A percentile compares a stretch with the other conserved stretches of the same genome.
Evolutionary conservation across 2,113 vertebrate species (phyloP).

Genomic region (Odobenus rosmarus): DNA sequence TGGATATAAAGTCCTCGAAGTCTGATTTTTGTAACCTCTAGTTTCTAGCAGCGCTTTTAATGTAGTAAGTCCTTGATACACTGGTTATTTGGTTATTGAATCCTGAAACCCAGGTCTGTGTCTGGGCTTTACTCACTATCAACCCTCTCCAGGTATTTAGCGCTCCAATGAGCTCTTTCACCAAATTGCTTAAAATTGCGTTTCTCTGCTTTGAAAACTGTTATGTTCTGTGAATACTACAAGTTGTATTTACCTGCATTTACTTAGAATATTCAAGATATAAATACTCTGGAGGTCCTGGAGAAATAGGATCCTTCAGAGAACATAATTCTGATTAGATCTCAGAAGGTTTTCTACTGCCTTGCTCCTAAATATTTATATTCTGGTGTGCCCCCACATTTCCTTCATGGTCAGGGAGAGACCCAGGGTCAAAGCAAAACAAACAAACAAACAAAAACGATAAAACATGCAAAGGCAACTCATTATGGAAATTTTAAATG

Average conservation of each 20-base stretch:
- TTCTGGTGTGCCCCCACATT: background rate
- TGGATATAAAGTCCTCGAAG: background rate
- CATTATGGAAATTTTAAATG: background rate
- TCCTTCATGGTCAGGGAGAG: background rate
- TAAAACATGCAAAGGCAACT: background rate
- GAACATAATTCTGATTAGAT: background rate
- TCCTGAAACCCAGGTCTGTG: background rate
- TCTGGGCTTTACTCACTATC: background rate
- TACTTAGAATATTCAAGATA: background rate
- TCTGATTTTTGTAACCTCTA: background rate
- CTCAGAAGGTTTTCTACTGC: background rate
- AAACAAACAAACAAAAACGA: background rate
- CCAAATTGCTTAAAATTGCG: background rate
- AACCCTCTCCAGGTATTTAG: background rate
- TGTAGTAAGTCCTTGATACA: accelerated
- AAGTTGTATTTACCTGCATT: background rate
- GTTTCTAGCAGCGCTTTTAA: background rate
- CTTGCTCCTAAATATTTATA: background rate
- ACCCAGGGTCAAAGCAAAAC: background rate
- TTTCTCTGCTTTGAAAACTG: background rate
- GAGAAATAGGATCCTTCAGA: background rate
- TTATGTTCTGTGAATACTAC: background rate
- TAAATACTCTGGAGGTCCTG: background rate
- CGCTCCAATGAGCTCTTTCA: background rate
- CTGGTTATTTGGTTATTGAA: accelerated